Conservation (phyloP, 2,113 vertebrate species). For the Indicator maculatus region DNA sequence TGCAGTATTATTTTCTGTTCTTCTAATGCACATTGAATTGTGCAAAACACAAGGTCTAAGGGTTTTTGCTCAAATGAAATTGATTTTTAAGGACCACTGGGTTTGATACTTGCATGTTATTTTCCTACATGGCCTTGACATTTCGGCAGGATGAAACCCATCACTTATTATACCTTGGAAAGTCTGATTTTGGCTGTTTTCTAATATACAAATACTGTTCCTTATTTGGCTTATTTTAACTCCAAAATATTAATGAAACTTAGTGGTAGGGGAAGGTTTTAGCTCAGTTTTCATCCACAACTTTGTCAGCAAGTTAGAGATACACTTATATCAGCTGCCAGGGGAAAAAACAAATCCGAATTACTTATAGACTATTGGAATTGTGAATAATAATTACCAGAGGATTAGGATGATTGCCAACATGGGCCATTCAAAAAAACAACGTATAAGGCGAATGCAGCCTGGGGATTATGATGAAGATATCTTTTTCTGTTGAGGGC, state of each 20-base stretch:
- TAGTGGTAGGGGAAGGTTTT: neutral
- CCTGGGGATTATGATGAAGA: neutral
- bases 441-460: neutral
- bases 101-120: accelerated
- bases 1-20: neutral
- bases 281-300: neutral
- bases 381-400: neutral
- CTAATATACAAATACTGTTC: neutral
- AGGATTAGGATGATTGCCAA: neutral
- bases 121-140: neutral
- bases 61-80: neutral
- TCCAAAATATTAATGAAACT: neutral
- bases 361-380: neutral
- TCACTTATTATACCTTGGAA: neutral
- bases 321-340: neutral
- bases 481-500: neutral
- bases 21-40: neutral
- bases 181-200: neutral
- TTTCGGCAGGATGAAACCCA: neutral
- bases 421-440: neutral
- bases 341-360: neutral
- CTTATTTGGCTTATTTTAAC: neutral
- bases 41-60: neutral
- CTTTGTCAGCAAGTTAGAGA: neutral
- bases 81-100: accelerated